Percentiles rank a stretch among this genome's conserved stretches.
Evolutionary conservation across 2,113 vertebrate genomes (phyloP).

Genomic region (Lampris incognitus): DNA sequence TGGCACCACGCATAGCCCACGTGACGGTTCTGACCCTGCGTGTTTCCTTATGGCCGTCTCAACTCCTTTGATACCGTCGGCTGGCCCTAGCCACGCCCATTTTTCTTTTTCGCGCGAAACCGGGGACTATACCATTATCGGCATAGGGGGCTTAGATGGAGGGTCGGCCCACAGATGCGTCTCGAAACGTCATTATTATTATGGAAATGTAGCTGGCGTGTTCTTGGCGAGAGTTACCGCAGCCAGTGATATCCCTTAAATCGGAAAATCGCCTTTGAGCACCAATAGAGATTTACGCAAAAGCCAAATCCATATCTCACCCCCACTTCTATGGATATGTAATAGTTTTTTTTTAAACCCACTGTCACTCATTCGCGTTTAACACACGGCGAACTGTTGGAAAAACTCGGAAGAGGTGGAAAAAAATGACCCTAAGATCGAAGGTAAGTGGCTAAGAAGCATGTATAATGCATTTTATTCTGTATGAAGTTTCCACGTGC

Average conservation of each 20-base stretch:
- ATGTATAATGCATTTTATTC: background rate
- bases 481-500: background rate
- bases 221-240: conserved; percentile 2
- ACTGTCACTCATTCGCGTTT: background rate
- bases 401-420: background rate
- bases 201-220: background rate
- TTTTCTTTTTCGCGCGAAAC: conserved; percentile 77
- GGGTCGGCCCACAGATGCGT: fast-evolving
- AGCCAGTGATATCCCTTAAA: background rate
- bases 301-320: fast-evolving
- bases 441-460: conserved; percentile 67
- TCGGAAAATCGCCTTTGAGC: background rate
- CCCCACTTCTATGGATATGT: conserved; percentile 18
- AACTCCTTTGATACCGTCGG: too few relatives aligned
- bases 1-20: too few relatives aligned
- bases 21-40: too few relatives aligned
- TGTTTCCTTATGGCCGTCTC: too few relatives aligned
- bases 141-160: background rate
- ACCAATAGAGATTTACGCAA: background rate
- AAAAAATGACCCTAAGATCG: conserved; percentile 56
- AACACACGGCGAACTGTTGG: background rate
- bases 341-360: conserved; percentile 61
- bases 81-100: conserved; percentile 42
- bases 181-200: background rate
- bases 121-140: conserved; percentile 65